These are phyloP conservation scores for Akabosia matsudoensis DNA, from an alignment of 1,140 invertebrate species.

Conservation along the genomic window DNA sequence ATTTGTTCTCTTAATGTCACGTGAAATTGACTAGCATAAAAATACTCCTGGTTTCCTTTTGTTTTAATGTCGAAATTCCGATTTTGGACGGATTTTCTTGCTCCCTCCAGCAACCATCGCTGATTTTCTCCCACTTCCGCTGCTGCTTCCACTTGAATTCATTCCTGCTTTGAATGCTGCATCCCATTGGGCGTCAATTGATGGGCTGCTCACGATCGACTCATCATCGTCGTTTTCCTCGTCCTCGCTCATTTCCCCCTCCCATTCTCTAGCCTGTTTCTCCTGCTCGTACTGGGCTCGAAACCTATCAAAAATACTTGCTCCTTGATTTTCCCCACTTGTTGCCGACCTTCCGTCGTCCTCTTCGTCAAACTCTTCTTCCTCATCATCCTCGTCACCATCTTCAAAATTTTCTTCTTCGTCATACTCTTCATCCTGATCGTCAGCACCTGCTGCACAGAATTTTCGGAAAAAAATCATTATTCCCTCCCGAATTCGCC, in stretches of 20 bases:
- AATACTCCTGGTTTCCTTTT: too few relatives aligned
- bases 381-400: conserved; percentile 19
- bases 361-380: conserved; percentile 32
- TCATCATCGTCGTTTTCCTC: conserved; percentile 32
- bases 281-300: conserved; percentile 44
- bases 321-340: neutral
- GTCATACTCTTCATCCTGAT: neutral
- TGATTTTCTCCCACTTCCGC: neutral
- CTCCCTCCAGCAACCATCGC: neutral
- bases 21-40: too few relatives aligned
- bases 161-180: neutral
- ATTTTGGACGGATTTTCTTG: conserved; percentile 19
- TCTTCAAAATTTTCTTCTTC: neutral
- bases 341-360: conserved; percentile 10
- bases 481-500: too few relatives aligned
- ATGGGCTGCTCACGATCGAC: conserved; percentile 1
- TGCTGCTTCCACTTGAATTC: neutral
- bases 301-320: conserved; percentile 44
- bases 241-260: conserved; percentile 38
- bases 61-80: conserved; percentile 2
- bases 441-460: neutral
- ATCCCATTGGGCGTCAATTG: conserved; percentile 12
- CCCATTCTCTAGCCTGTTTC: conserved; percentile 36
- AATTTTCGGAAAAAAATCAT: neutral
- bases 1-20: too few relatives aligned